Base-by-base conservation (phyloP, 2,113 vertebrate species). In the Larimichthys polyactis region DNA sequence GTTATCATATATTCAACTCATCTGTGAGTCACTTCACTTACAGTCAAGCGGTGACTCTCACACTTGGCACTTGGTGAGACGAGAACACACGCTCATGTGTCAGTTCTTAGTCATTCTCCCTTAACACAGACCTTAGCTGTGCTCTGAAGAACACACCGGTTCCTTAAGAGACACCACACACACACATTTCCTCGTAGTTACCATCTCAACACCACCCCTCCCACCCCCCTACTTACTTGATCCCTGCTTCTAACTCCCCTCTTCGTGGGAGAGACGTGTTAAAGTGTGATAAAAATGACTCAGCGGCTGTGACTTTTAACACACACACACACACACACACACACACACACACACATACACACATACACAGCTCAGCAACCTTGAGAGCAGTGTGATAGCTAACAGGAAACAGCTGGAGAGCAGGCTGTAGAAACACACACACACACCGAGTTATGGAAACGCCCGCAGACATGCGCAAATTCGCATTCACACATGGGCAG, bases 391-490 rank as follows among this genome's bases (percentile, higher is more conserved):
- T 79, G 82, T 84, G 92, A 92, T 93, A 90, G 90, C 85, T 91
- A 94, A 95, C 89, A 94, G 94, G 93, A 94, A 95, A 94, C 94
- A 94, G 94, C 93, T 94, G 93, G 92, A 91, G 76, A 88, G 84
- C 89, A 85, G 90, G 83, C 88, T 71, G 75, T 84, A 78, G 81
- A 86, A 85, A 87, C 73, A 81, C 76, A 68, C 49, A 24, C 24
- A 54, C 48, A 52, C 82, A 82, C 81, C 77, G 20, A 51, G 64
- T 74, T 82, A 87, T 84, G 64, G 83, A 89, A 87, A 92, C 57
- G 82, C 89, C 83, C 75, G 75, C 79, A 85, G 81, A 85, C 87
- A 90, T 82, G 77, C 43, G 46, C 87, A 90, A 84, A 87, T 83
- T 83, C 72, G 81, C 83, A 83, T 72, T 81, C 81, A 86, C 87